Evolutionary conservation across 2,113 vertebrate genomes (phyloP).

Genomic region (Bos indicus): DNA sequence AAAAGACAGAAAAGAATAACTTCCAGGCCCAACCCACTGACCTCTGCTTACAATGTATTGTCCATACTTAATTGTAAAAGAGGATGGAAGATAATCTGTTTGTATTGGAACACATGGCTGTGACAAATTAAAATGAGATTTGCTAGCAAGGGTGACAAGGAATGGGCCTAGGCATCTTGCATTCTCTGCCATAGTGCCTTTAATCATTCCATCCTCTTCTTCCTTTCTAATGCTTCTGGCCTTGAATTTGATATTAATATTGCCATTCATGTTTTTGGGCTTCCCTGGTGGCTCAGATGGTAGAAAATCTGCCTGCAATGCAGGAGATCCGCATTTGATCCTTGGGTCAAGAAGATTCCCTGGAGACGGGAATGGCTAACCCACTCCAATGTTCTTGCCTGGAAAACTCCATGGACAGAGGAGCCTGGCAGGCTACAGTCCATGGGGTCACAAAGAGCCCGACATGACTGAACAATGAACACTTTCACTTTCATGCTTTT

Average conservation of each 20-base stretch:
- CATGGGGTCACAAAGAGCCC: background rate
- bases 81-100: background rate
- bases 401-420: background rate
- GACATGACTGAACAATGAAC: background rate
- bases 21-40: background rate
- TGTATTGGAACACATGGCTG: background rate
- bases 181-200: background rate
- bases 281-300: background rate
- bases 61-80: background rate
- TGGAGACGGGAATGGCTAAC: background rate
- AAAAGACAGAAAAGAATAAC: background rate
- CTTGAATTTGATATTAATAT: background rate
- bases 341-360: background rate
- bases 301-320: background rate
- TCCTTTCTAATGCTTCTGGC: background rate
- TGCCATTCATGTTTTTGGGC: background rate
- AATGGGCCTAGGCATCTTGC: background rate
- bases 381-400: background rate
- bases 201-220: background rate
- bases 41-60: background rate
- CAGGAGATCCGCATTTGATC: background rate
- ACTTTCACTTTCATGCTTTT: background rate
- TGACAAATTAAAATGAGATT: background rate
- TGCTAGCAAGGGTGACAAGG: background rate
- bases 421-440: background rate